Evolutionary conservation across 2,797 vertebrate genomes (phyloP), one percentile per base, ranked within the genome.

Genomic region (Aythya fuligula): DNA sequence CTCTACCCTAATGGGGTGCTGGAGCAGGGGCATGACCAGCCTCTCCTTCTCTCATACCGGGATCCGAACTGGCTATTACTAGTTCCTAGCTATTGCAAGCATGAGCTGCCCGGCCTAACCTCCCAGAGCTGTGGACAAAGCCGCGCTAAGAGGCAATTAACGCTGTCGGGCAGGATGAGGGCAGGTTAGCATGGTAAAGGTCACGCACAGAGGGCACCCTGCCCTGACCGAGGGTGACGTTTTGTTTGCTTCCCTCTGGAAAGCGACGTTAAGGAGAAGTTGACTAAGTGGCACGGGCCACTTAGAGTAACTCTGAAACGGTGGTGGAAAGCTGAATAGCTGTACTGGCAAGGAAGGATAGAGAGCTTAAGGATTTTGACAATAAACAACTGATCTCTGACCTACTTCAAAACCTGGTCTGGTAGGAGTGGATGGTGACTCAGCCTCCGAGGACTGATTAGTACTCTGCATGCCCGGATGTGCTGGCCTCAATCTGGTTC

Each of bases 171-270:
- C 79, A 78, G 66, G 94, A 76, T 12, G 66, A 92, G 72, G 91
- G 78, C 77, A 90, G 95, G 96, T 96, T 83, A 96, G 87, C 79
- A 56, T 89, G 94, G 78, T 78, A 95, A 95, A 96, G 94, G 96
- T 96, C 90, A 85, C 0, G 1, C 56, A 57, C 51, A 60, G 17
- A 38, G 49, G 30, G 53, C 39, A 73, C n/a, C 38, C 32, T 51
- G 54, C 51, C 62, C 56, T 49, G 39, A 43, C 47, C 2, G 2
- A 64, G 58, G 39, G 45, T 34, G 32, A 65, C 0, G 0, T 38
- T 49, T 30, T 24, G 39, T 38, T 85, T 78, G 41, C 51, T 90
- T 56, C 75, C 82, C 58, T 85, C 30, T 1, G 1, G 66, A 60
- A 36, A 89, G 41, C 2, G 1, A 56, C 11, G 12, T 38, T n/a